Evolutionary conservation across 2,113 vertebrate genomes (phyloP).

Genomic region (Vulpes ferrilata): DNA sequence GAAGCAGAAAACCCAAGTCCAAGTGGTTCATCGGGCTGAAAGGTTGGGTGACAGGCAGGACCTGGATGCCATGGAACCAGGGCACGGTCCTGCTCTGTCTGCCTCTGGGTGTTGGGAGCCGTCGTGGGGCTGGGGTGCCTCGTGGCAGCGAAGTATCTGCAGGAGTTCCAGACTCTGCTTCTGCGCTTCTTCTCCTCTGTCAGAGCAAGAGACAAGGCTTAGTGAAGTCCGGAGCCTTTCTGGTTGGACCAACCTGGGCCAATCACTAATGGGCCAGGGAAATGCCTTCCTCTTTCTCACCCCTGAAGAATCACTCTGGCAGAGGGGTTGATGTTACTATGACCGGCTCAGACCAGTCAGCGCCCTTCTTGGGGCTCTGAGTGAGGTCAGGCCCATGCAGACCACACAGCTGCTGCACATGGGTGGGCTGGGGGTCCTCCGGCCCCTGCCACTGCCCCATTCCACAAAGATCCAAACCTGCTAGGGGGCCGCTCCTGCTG

Average conservation of each 20-base stretch:
- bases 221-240: background rate
- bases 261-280: background rate
- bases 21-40: background rate
- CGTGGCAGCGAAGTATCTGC: background rate
- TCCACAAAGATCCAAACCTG: background rate
- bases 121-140: background rate
- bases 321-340: background rate
- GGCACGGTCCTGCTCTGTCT: background rate
- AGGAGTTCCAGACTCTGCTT: background rate
- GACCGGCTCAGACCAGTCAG: too few species aligned
- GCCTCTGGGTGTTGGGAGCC: background rate
- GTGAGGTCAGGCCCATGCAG: too few species aligned
- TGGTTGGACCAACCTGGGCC: background rate
- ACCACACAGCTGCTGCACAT: background rate
- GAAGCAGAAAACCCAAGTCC: background rate
- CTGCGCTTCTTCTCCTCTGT: background rate
- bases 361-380: background rate
- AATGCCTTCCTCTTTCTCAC: background rate
- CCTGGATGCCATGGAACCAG: too few species aligned
- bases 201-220: background rate
- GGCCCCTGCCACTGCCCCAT: background rate
- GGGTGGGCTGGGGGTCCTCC: too few species aligned
- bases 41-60: too few species aligned
- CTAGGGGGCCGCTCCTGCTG: accelerated
- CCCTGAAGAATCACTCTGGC: background rate